Base-by-base conservation (phyloP, 2,888 invertebrate genomes). In the Lasioglossum figueresi region DNA sequence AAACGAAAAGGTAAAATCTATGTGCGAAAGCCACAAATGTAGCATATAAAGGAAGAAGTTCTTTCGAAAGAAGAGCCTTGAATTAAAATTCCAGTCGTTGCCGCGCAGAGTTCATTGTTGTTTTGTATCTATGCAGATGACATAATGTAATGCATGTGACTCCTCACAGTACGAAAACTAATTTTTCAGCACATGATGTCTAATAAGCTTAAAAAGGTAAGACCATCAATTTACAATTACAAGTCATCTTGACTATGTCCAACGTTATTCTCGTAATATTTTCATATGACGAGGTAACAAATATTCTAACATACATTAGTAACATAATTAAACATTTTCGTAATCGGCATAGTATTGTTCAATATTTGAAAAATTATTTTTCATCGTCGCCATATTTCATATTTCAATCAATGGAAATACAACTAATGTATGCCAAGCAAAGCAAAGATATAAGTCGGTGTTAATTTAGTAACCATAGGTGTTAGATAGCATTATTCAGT, bases 51-150 rank as follows among this genome's bases (percentile, higher is more conserved):
- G 68, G 31, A 73, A 75, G 43, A 80, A 52, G 48, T 40, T 48
- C 52, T 34, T 80, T 79, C 83, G 74, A 84, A 84, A 85, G 71
- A 56, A 81, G 76, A 56, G 81, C 71, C 68, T 84, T 70, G 66
- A 90, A 90, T 91, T 90, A 87, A 87, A 88, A 91, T 91, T 91
- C 91, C 68, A 72, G 66, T 83, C 85, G 76, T 81, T 80, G 52
- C 77, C 78, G 82, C 87, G 82, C 88, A 85, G 91, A 74, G 86
- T 86, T 83, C 84, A 88, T 92, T 91, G 83, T 87, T 82, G 81
- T 82, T 88, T 91, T 89, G 88, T 91, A 85, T 34, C 34, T 63
- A 86, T 84, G 81, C 89, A 80, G 70, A 75, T 92, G 91, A 88
- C 89, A 86, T 82, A 83, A 88, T 86, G 74, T 66, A 27, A 82